Evolutionary conservation across 1,140 invertebrate species (phyloP).

Genomic region (Drosophila cardini): DNA sequence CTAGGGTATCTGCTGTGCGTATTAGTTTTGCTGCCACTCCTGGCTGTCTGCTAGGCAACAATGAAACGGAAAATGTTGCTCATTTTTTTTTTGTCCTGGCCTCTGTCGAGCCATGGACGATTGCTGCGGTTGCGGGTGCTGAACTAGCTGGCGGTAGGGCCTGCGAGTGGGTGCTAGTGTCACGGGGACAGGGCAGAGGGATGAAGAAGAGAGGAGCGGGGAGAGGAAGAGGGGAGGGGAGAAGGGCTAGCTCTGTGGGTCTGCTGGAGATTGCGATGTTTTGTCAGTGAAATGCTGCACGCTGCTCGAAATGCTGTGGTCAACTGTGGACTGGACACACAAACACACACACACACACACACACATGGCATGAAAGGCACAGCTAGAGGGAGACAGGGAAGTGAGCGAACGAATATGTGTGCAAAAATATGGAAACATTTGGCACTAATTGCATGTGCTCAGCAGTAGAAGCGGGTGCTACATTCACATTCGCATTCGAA

Average conservation of each 20-base stretch:
- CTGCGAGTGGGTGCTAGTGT: slow-evolving; percentile 4
- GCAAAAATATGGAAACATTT: slow-evolving; percentile 82
- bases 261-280: slow-evolving; percentile 40
- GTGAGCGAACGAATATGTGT: slow-evolving; percentile 35
- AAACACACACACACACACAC: not conserved
- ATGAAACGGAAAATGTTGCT: slow-evolving; percentile 80
- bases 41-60: slow-evolving; percentile 55
- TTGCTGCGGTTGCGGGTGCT: slow-evolving; percentile 48
- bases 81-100: slow-evolving; percentile 66
- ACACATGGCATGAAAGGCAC: not conserved
- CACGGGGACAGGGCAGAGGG: not conserved
- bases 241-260: not conserved
- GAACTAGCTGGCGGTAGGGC: slow-evolving; percentile 4
- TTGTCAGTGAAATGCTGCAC: slow-evolving; percentile 51
- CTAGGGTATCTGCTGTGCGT: slow-evolving; percentile 21
- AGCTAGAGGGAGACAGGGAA: not conserved
- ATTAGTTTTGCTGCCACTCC: not conserved
- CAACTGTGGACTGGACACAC: slow-evolving; percentile 49
- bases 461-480: slow-evolving; percentile 58
- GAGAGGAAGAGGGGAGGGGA: not conserved
- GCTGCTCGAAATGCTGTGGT: slow-evolving; percentile 51
- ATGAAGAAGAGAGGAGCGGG: not conserved
- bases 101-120: slow-evolving; percentile 44
- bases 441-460: slow-evolving; percentile 82
- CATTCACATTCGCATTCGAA: not conserved